Conservation (phyloP, 2,888 invertebrate species). For the Caenorhabditis becei region DNA sequence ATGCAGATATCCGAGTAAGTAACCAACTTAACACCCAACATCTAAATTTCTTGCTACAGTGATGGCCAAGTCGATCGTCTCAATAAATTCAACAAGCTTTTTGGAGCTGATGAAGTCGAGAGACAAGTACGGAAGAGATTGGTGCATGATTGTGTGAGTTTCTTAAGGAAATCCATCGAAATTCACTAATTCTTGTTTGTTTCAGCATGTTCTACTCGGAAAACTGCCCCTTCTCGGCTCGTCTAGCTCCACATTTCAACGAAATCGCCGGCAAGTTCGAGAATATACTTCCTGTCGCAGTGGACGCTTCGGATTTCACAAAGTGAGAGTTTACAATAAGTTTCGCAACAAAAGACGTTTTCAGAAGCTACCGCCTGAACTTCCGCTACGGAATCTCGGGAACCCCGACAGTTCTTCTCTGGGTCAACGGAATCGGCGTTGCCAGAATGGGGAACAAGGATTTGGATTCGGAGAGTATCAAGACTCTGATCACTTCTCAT, state of each 20-base stretch:
- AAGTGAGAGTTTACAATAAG: conserved; percentile 83
- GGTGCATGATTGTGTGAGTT: conserved; percentile 61
- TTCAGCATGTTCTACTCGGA: conserved; percentile 88
- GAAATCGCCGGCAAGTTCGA: conserved; percentile 92
- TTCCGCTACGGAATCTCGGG: conserved; percentile 94
- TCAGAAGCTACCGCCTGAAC: conserved; percentile 84
- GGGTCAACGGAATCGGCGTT: conserved; percentile 91
- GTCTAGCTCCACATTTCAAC: conserved; percentile 93
- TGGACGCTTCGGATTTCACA: conserved; percentile 91
- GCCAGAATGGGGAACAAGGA: conserved; percentile 87
- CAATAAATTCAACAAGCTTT: conserved; percentile 38
- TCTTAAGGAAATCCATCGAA: neutral
- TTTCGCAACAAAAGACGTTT: conserved; percentile 12
- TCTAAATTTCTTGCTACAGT: conserved; percentile 9
- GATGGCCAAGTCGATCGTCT: conserved; percentile 9
- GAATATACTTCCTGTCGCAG: conserved; percentile 88
- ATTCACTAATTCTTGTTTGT: neutral
- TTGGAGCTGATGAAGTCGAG: conserved; percentile 42
- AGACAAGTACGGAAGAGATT: conserved; percentile 44
- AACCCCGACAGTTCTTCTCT: conserved; percentile 91
- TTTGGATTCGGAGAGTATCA: conserved; percentile 16
- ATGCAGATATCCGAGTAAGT: conserved; percentile 39
- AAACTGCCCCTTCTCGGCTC: conserved; percentile 92
- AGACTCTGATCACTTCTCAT: conserved; percentile 26
- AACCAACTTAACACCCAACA: neutral